These are phyloP conservation scores for Leptinotarsa defecta DNA, from an alignment of 1,140 invertebrate genomes.

Conservation along the genomic window DNA sequence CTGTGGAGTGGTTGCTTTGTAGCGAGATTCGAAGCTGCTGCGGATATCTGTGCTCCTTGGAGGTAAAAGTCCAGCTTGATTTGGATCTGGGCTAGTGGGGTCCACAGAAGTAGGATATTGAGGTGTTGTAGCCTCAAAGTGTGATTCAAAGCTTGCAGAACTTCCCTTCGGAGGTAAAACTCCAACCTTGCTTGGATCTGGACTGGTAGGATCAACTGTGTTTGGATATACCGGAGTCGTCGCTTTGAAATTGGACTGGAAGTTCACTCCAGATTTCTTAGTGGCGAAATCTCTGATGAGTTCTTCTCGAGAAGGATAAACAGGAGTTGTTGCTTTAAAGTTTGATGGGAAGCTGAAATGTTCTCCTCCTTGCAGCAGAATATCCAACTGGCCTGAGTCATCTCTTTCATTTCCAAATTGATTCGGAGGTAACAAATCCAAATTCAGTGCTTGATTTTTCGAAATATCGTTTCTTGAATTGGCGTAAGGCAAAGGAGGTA, in stretches of 20 bases:
- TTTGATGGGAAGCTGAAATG: slow-evolving; percentile 44
- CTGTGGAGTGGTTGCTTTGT: slow-evolving; percentile 46
- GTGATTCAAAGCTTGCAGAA: slow-evolving; percentile 33
- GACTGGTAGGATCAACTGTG: slow-evolving; percentile 34
- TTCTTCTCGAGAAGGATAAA: slow-evolving; percentile 46
- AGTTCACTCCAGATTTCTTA: slow-evolving; percentile 35
- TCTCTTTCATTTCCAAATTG: neutral
- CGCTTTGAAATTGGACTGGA: slow-evolving; percentile 46
- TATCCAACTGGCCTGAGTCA: neutral
- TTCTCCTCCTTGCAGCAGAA: neutral
- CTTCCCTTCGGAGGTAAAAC: slow-evolving; percentile 37
- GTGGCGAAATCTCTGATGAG: slow-evolving; percentile 10
- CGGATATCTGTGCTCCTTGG: slow-evolving; percentile 3
- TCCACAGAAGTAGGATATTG: slow-evolving; percentile 43
- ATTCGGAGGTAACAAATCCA: slow-evolving; percentile 39
- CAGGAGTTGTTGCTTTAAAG: slow-evolving; percentile 51
- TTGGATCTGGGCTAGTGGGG: slow-evolving; percentile 36
- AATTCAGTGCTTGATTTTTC: neutral
- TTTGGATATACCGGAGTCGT: slow-evolving; percentile 53
- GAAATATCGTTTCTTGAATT: neutral
- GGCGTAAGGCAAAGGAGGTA: slow-evolving; percentile 10
- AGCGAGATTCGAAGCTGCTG: slow-evolving; percentile 9
- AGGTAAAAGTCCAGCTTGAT: slow-evolving; percentile 35
- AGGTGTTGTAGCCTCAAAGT: slow-evolving; percentile 45
- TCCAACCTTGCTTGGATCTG: slow-evolving; percentile 36